Evolutionary conservation across 2,113 vertebrate genomes (phyloP).

Genomic region (Megalops atlanticus): DNA sequence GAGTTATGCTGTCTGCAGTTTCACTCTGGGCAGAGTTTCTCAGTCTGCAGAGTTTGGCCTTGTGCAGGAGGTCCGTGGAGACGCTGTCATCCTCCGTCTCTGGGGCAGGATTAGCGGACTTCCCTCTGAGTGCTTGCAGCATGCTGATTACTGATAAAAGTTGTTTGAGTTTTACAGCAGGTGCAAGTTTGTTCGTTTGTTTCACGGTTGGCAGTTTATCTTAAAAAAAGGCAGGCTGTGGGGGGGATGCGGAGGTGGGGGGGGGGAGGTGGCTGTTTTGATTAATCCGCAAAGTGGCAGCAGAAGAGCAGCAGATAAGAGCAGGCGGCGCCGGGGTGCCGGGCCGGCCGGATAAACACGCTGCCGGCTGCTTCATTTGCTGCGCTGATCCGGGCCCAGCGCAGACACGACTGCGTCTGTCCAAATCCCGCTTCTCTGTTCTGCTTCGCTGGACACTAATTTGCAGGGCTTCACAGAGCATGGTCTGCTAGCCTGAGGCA

Average conservation of each 20-base stretch:
- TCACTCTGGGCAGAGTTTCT: too few species aligned
- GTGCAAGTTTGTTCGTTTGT: neutral
- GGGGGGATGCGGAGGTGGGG: too few species aligned
- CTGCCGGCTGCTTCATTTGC: slow-evolving; percentile 50
- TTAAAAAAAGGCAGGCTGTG: slow-evolving; percentile 15
- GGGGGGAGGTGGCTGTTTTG: slow-evolving; percentile 18
- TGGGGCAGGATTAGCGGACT: too few species aligned
- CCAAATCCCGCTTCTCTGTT: slow-evolving; percentile 68
- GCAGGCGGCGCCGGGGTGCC: neutral
- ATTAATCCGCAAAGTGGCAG: slow-evolving; percentile 43
- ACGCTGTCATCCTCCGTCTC: too few species aligned
- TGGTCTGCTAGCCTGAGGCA: slow-evolving; percentile 53
- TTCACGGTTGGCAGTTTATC: neutral
- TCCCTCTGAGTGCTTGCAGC: too few species aligned
- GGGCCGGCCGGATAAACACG: slow-evolving; percentile 47
- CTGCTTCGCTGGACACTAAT: slow-evolving; percentile 73
- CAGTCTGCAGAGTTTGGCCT: too few species aligned
- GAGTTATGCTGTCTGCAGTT: too few species aligned
- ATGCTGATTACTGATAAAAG: neutral
- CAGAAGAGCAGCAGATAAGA: slow-evolving; percentile 14
- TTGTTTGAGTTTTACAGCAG: neutral
- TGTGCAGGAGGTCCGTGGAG: too few species aligned
- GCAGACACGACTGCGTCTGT: slow-evolving; percentile 61
- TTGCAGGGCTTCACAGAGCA: slow-evolving; percentile 67
- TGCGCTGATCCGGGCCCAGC: slow-evolving; percentile 48